Evolutionary conservation across 37 sponge, comb jelly and placozoan species (phyloP), one percentile per base, ranked within the genome.

Genomic region (Beroe ovata): DNA sequence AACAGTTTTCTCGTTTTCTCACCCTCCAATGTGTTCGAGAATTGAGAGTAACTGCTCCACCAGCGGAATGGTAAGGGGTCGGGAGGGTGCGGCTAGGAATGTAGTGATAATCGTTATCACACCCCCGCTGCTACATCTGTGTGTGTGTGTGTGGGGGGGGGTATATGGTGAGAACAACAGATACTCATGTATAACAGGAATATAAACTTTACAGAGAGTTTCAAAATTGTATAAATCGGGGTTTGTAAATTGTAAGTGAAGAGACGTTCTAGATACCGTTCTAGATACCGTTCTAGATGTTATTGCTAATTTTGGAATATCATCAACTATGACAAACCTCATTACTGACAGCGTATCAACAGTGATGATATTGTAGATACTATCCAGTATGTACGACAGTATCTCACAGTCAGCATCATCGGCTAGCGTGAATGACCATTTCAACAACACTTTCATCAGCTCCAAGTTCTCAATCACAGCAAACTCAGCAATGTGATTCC

Each of bases 71-170:
- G 84, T 42, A 26, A 77, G 84, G 47, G 84, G 54, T 8, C 54
- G 54, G 26, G 84, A 40, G 84, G 84, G 54, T n/a, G 47, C 39
- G 25, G 84, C 26, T 28, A 77, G 84, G 84, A 77, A 42, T 23
- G 29, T 40, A 6, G 84, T 77, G 20, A 77, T n/a, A 1, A 77
- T 35, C 14, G 84, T 77, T n/a, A 77, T 77, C 33, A 77, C n/a
- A 16, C 84, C 84, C n/a, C 84, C 84, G 41, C 84, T 77, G 21
- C 84, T 77, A 26, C 84, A 77, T 25, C 84, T 77, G 84, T n/a
- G 41, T n/a, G n/a, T n/a, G n/a, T n/a, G n/a, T n/a, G n/a, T n/a
- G n/a, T n/a, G n/a, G n/a, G n/a, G n/a, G n/a, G n/a, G n/a, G n/a
- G n/a, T n/a, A n/a, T n/a, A n/a, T n/a, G n/a, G n/a, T n/a, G n/a